Base-by-base conservation (phyloP, 64 coral and sea anemone species). In the Pocillopora verrucosa region DNA sequence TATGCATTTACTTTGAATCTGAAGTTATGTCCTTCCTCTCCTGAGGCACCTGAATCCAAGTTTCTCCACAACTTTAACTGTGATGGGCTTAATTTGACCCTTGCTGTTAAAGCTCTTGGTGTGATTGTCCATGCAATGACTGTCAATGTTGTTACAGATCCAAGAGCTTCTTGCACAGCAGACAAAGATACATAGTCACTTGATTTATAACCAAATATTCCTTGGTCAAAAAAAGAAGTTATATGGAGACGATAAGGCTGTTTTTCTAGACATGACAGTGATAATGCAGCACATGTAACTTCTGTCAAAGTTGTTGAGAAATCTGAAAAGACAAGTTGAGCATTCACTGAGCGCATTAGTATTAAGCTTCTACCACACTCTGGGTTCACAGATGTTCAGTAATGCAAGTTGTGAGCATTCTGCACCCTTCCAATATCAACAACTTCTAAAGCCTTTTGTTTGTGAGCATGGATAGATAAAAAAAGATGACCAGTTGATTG, bases 51-150 rank as follows among this genome's bases (percentile, higher is more conserved):
- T 14, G 61, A 80, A 80, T 76, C 17, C 34, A 37, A 12, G 17
- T 73, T 59, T 14, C 22, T 11, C 77, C 78, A 90, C 25, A 90
- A 69, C 56, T 72, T 51, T 56, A 60, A 61, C 19, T 90, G 88
- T 22, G 69, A 19, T 34, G 41, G 68, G 56, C 14, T 82, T 4
- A 90, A 67, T 73, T 78, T 72, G n/a, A 90, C 88, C 35, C 88
- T 78, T 70, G 76, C 88, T 60, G 76, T 90, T 22, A 90, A 4
- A 30, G 78, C 63, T 78, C 68, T 90, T 1, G 77, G 60, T 70
- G 88, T 82, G 17, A 90, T 72, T 34, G 79, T 80, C 63, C 76
- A 90, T 15, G 76, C 88, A 60, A 90, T 69, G 34, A 90, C 60
- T 13, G 22, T 17, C 65, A 90, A 10, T 2, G 63, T 79, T 58